These are phyloP conservation scores for Drosophila subpulchrella DNA, from an alignment of 1,140 invertebrate genomes.

Conservation along the genomic window DNA sequence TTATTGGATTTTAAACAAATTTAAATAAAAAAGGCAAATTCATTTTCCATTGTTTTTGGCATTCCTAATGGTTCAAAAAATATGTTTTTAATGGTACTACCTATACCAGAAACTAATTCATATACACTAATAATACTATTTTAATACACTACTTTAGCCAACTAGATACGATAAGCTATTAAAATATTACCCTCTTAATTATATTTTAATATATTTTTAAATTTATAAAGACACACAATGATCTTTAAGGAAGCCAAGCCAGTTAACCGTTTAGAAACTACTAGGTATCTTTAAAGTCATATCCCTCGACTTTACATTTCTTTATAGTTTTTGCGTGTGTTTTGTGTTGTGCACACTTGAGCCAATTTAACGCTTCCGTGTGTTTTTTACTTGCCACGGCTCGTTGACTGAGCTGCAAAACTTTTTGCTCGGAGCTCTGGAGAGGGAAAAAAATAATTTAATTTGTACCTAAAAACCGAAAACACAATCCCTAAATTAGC, in stretches of 20 bases:
- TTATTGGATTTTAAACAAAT: neutral
- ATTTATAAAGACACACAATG: no score
- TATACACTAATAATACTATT: no score
- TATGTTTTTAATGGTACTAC: no score
- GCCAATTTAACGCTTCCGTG: conserved; percentile 78
- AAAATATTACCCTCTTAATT: no score
- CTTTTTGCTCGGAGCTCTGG: neutral
- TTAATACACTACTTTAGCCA: no score
- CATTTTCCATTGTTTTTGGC: neutral
- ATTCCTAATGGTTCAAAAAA: no score
- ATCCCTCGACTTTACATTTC: neutral
- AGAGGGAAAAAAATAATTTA: conserved; percentile 21
- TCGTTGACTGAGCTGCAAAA: conserved; percentile 38
- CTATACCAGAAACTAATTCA: no score
- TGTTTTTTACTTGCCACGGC: conserved; percentile 65
- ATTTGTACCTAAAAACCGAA: conserved; percentile 38
- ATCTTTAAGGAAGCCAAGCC: neutral
- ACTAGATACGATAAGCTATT: no score
- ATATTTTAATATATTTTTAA: no score
- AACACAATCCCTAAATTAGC: conserved; percentile 34
- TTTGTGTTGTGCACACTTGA: conserved; percentile 57
- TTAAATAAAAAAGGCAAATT: neutral
- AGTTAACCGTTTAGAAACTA: neutral
- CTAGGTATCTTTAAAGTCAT: neutral
- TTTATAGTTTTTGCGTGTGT: conserved; percentile 14